These are phyloP conservation scores for Leptoclinus maculatus DNA, from an alignment of 2,797 vertebrate species.

Conservation along the genomic window DNA sequence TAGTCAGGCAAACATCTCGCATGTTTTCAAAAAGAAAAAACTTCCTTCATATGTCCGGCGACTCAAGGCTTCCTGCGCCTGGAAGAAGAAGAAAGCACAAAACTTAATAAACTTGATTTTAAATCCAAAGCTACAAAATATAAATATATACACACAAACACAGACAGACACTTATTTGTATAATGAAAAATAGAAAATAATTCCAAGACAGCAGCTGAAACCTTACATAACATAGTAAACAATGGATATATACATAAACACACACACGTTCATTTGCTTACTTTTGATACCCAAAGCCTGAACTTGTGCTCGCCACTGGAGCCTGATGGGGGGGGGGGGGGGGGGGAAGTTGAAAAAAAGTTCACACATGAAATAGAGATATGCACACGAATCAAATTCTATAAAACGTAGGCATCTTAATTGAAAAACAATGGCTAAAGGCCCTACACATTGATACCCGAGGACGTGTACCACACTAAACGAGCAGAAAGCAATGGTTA, in stretches of 20 bases:
- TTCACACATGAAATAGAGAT: background rate
- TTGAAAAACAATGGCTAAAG: background rate
- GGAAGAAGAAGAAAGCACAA: slow-evolving; percentile 36
- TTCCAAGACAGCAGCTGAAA: background rate
- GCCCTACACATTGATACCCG: background rate
- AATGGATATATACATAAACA: background rate
- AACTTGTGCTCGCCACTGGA: slow-evolving; percentile 59
- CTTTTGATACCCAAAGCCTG: slow-evolving; percentile 73
- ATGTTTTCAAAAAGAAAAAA: slow-evolving; percentile 32
- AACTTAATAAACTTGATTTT: background rate
- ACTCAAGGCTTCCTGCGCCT: slow-evolving; percentile 93
- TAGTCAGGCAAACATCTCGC: slow-evolving; percentile 11
- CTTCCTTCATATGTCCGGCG: background rate
- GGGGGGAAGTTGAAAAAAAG: background rate
- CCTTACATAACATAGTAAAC: background rate
- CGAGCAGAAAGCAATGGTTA: background rate
- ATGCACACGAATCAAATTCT: background rate
- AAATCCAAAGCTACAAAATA: background rate
- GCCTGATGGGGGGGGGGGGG: slow-evolving; percentile 52
- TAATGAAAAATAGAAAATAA: background rate
- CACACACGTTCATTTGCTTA: slow-evolving; percentile 54
- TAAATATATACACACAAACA: background rate
- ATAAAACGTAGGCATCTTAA: background rate
- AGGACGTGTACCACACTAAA: background rate
- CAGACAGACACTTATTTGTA: background rate